These are phyloP conservation scores for Sebastolobus altivelis DNA, from an alignment of 2,797 vertebrate species.

Conservation along the genomic window DNA sequence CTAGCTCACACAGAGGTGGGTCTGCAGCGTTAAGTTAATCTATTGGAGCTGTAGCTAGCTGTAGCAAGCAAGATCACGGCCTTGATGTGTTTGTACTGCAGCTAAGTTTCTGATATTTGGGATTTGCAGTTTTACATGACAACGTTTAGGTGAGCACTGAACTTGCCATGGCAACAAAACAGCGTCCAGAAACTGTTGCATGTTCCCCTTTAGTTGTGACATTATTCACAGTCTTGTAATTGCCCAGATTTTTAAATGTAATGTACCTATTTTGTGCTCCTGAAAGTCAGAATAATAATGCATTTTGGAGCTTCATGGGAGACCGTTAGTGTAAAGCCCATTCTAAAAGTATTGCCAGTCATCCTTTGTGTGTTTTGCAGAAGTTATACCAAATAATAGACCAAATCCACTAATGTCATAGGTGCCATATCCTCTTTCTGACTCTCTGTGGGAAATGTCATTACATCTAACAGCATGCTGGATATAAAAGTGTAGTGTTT, in stretches of 20 bases:
- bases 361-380: conserved; percentile 12
- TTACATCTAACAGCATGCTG: neutral
- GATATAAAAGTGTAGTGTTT: neutral
- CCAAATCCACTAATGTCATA: neutral
- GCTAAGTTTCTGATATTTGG: conserved; percentile 4
- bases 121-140: neutral
- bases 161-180: neutral
- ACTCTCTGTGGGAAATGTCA: neutral
- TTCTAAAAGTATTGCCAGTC: neutral
- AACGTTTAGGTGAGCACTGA: neutral
- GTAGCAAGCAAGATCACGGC: conserved; percentile 41
- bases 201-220: neutral
- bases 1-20: conserved; percentile 2
- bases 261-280: neutral
- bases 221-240: neutral
- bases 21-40: conserved; percentile 53
- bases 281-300: neutral
- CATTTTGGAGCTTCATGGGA: neutral
- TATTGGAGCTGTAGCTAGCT: conserved; percentile 48
- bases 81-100: conserved; percentile 34
- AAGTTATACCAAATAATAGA: neutral
- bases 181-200: neutral
- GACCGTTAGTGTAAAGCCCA: neutral
- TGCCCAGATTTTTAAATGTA: neutral
- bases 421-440: neutral